Evolutionary conservation across 2,888 invertebrate species (phyloP).

Genomic region (Hypolimnas misippus): DNA sequence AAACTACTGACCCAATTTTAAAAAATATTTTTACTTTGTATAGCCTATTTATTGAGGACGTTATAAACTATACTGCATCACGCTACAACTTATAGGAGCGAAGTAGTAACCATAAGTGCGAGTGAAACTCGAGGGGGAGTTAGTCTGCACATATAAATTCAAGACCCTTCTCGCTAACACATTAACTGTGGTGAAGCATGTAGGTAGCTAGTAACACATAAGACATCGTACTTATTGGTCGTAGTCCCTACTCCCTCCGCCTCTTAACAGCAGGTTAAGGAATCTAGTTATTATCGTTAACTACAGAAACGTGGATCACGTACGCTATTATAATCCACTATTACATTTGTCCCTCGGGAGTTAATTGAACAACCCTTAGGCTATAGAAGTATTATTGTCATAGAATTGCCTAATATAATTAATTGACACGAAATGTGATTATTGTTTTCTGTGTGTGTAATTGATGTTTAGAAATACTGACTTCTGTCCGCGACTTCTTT

Average conservation of each 20-base stretch:
- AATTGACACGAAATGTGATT: neutral
- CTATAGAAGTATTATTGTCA: neutral
- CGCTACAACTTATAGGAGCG: too few species aligned
- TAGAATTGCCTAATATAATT: neutral
- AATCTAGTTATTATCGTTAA: conserved; percentile 1
- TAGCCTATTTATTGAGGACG: too few species aligned
- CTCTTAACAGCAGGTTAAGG: neutral
- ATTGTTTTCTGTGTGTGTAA: neutral
- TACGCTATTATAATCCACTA: neutral
- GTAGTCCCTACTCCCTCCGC: neutral
- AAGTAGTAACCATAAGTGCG: too few species aligned
- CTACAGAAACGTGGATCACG: neutral
- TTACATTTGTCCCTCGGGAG: neutral
- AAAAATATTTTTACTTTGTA: too few species aligned
- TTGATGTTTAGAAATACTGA: neutral
- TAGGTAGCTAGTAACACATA: neutral
- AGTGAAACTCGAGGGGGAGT: too few species aligned
- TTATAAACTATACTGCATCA: too few species aligned
- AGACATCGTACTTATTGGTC: neutral
- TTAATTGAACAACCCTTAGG: neutral
- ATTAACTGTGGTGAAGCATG: neutral
- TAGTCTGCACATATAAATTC: neutral
- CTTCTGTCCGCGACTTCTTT: too few species aligned
- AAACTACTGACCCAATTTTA: too few species aligned
- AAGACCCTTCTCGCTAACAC: neutral